Percentiles rank a stretch among this genome's conserved stretches.
These are phyloP conservation scores for Pardosa pseudoannulata DNA, from an alignment of 2,888 invertebrate species.

Conservation along the genomic window DNA sequence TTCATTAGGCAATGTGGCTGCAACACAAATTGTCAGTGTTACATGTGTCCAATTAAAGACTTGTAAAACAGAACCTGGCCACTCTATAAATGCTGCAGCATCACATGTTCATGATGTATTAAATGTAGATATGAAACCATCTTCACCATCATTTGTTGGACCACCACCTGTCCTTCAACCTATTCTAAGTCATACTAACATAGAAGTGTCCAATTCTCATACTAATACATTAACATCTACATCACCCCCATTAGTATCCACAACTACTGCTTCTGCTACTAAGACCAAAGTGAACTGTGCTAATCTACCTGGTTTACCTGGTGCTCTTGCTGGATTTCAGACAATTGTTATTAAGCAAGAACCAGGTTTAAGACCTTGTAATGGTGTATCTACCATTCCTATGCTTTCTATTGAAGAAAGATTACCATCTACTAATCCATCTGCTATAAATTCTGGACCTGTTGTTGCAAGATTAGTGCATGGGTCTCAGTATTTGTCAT, in stretches of 20 bases:
- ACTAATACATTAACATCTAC: constrained; percentile 38
- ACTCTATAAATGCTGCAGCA: constrained; percentile 30
- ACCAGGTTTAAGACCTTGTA: constrained; percentile 60
- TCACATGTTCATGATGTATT: constrained; percentile 48
- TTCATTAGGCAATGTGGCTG: constrained; percentile 72
- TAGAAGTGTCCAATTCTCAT: constrained; percentile 30
- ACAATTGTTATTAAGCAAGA: constrained; percentile 73
- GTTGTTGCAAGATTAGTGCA: constrained; percentile 69
- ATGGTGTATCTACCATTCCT: constrained; percentile 58
- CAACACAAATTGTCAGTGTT: constrained; percentile 73
- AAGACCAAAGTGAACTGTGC: constrained; percentile 60
- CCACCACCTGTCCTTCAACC: constrained; percentile 71
- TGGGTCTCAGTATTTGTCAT: constrained; percentile 67
- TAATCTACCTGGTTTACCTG: constrained; percentile 26
- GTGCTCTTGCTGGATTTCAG: constrained; percentile 63
- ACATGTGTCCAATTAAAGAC: constrained; percentile 51
- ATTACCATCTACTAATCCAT: constrained; percentile 42
- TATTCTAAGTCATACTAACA: constrained; percentile 49
- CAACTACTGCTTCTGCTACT: constrained; percentile 34
- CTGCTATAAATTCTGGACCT: constrained; percentile 58
- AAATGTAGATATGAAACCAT: constrained; percentile 70
- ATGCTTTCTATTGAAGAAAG: constrained; percentile 62
- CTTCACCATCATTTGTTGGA: constrained; percentile 71
- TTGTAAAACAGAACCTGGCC: constrained; percentile 41
- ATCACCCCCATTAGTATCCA: constrained; percentile 41